These are phyloP conservation scores for Hypomesus transpacificus DNA, from an alignment of 2,113 vertebrate genomes.

Conservation along the genomic window DNA sequence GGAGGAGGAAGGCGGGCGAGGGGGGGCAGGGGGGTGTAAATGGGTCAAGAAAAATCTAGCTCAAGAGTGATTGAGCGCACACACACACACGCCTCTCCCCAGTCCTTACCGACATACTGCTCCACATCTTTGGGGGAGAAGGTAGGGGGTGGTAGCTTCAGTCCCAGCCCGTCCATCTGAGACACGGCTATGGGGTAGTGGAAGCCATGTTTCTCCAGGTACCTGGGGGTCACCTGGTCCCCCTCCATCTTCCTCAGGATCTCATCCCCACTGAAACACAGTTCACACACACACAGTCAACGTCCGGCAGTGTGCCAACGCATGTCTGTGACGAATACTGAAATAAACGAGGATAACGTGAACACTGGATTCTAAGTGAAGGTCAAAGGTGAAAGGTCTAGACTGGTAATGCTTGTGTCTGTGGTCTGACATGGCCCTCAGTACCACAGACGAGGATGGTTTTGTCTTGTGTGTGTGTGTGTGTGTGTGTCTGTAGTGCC, in stretches of 20 bases:
- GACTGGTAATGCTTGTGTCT: no score
- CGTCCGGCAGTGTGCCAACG: background rate
- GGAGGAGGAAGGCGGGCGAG: no score
- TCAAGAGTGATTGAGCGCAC: background rate
- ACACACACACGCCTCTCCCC: background rate
- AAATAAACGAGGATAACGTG: no score
- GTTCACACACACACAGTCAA: background rate
- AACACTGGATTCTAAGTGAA: no score
- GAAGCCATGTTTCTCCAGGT: constrained; percentile 93
- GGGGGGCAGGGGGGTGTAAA: background rate
- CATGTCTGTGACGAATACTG: background rate
- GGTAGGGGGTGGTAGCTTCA: constrained; percentile 82
- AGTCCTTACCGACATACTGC: constrained; percentile 89
- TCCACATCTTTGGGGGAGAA: constrained; percentile 94
- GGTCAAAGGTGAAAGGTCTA: no score
- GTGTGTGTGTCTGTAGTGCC: background rate
- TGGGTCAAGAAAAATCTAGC: background rate
- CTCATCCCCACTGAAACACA: constrained; percentile 82
- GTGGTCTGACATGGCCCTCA: no score
- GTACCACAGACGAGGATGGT: background rate
- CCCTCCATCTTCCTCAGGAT: constrained; percentile 88
- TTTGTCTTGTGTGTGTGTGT: background rate
- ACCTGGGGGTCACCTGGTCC: constrained; percentile 86
- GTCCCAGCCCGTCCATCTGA: constrained; percentile 89
- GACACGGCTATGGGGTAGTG: constrained; percentile 85